Evolutionary conservation across 1,140 invertebrate species (phyloP), one percentile per base, ranked within the genome.

Genomic region (Ceratosolen solmsi): DNA sequence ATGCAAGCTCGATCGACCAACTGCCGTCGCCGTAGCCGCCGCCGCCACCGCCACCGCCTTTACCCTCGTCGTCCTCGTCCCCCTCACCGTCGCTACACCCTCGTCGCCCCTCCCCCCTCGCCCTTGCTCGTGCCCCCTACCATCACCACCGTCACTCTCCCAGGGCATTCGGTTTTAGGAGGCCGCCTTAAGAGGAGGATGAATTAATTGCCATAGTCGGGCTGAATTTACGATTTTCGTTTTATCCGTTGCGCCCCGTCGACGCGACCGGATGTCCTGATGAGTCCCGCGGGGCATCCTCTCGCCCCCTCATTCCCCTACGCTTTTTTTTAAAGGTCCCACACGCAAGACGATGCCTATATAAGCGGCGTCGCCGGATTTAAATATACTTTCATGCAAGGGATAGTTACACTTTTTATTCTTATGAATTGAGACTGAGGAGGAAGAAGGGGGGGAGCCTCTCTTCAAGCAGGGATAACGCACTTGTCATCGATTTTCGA

Each of bases 201-300:
- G 56, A 75, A 81, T 81, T 81, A 81, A 81, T 81, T 81, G 51
- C 63, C 22, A 0, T 38, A 9, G 60, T 46, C n/a, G 11, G 49
- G 46, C 13, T 30, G 63, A 81, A 81, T 81, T 81, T 76, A 81
- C 63, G 80, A 70, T 65, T 68, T 41, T n/a, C 27, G 22, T 79
- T 58, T 78, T 60, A 77, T 63, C 51, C 73, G 73, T 60, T n/a
- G 41, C 46, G 71, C 20, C 58, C 65, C 71, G 83, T 63, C 80
- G 20, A 15, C 41, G 81, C 76, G 84, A 83, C 84, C 88, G 88
- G 88, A 89, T 89, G 87, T 88, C 78, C 76, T 84, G 84, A 87
- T 84, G 88, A 83, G 80, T 88, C 88, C 85, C 87, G 86, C 80
- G 88, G 83, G 49, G 51, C 8, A 41, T 41, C 20, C 27, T 49